phyloP scores from a whole-genome alignment of 1,140 invertebrate species.

The Trissolcus basalis region DNA sequence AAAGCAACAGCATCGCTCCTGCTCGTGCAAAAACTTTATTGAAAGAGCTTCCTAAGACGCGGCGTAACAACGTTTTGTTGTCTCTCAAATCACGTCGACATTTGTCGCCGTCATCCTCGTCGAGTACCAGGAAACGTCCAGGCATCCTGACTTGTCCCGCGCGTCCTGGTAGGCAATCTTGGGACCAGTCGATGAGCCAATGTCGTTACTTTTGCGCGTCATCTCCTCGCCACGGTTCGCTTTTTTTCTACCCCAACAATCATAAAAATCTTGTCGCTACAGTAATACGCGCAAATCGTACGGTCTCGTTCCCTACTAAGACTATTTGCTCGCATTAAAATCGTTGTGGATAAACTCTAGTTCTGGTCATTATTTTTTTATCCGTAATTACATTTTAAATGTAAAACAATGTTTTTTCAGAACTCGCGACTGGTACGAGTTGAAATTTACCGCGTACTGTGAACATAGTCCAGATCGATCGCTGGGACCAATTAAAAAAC shows the following conservation, averaged over 20 bases:
- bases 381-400: not conserved
- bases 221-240: constrained; percentile 18
- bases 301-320: too few species aligned
- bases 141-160: constrained; percentile 67
- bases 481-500: too few species aligned
- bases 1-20: constrained; percentile 34
- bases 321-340: too few species aligned
- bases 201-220: constrained; percentile 67
- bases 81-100: constrained; percentile 71
- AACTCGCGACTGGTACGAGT: too few species aligned
- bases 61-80: constrained; percentile 66
- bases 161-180: constrained; percentile 57
- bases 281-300: constrained; percentile 40
- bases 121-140: constrained; percentile 67
- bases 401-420: constrained; percentile 1
- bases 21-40: constrained; percentile 62
- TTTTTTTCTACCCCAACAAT: constrained; percentile 17
- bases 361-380: not conserved
- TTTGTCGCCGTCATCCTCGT: constrained; percentile 38
- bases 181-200: constrained; percentile 59
- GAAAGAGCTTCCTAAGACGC: constrained; percentile 63
- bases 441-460: too few species aligned
- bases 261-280: constrained; percentile 44
- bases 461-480: too few species aligned
- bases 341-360: not conserved